Evolutionary conservation across 2,113 vertebrate genomes (phyloP).

Genomic region (Numenius arquata): DNA sequence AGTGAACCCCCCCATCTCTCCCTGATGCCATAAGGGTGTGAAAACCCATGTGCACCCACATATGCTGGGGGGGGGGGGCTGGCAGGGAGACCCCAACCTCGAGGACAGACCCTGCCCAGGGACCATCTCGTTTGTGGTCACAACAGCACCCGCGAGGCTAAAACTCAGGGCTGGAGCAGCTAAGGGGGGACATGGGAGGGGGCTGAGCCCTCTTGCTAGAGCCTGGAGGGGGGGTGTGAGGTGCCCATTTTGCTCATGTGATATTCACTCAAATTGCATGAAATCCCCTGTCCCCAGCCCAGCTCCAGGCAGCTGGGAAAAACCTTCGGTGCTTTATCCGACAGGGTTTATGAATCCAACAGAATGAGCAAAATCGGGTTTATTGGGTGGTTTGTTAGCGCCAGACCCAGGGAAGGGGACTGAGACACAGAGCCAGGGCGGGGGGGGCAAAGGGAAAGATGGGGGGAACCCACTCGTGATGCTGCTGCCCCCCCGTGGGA

Average conservation of each 20-base stretch:
- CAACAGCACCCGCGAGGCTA: neutral
- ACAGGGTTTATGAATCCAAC: neutral
- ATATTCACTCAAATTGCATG: neutral
- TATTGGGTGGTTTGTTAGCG: neutral
- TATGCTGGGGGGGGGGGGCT: no score
- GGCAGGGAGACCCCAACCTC: neutral
- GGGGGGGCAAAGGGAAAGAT: neutral
- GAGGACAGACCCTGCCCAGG: rapidly evolving
- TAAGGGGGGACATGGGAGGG: rapidly evolving
- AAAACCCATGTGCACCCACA: rapidly evolving
- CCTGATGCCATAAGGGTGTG: neutral
- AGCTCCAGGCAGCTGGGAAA: rapidly evolving
- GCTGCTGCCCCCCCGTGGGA: neutral
- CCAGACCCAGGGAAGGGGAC: neutral
- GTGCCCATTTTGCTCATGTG: neutral
- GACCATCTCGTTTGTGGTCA: neutral
- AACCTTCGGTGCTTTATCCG: rapidly evolving
- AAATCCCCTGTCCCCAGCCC: neutral
- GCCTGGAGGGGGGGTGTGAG: no score
- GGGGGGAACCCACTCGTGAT: neutral
- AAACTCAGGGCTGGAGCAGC: neutral
- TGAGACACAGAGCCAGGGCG: neutral
- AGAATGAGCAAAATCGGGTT: neutral
- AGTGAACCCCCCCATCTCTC: rapidly evolving
- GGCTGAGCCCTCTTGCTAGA: neutral